Conservation (phyloP, 2,888 invertebrate genomes). For the Philereme vetulata region DNA sequence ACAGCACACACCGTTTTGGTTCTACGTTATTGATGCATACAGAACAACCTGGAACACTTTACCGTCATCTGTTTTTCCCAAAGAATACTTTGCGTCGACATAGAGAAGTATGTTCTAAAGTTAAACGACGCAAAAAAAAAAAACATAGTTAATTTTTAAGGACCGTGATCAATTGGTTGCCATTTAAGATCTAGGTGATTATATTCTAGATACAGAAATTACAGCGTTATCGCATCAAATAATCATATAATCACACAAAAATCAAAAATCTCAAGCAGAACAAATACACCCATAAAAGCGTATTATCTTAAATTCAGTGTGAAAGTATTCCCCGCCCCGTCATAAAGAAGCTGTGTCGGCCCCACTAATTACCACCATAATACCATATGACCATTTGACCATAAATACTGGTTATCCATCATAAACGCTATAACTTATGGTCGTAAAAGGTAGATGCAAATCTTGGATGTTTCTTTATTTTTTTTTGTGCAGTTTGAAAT, state of each 20-base stretch:
- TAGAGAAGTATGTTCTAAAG: no score
- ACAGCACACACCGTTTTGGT: no score
- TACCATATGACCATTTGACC: slow-evolving; percentile 46
- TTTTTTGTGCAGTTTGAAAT: slow-evolving; percentile 9
- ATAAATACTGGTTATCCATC: slow-evolving; percentile 75
- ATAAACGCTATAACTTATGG: slow-evolving; percentile 72
- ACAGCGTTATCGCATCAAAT: slow-evolving; percentile 18
- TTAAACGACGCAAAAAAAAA: no score
- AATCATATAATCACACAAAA: slow-evolving; percentile 20
- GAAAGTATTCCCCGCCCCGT: slow-evolving; percentile 36
- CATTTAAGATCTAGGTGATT: background rate
- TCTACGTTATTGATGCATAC: no score
- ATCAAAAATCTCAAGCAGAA: slow-evolving; percentile 32
- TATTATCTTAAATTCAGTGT: slow-evolving; percentile 38
- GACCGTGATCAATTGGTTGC: no score
- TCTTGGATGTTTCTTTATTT: slow-evolving; percentile 23
- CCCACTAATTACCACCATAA: slow-evolving; percentile 69
- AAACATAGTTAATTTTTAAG: no score
- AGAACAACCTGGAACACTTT: no score
- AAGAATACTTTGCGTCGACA: no score
- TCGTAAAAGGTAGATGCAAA: slow-evolving; percentile 52
- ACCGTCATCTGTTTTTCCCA: no score
- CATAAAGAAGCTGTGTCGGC: slow-evolving; percentile 52
- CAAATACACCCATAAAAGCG: slow-evolving; percentile 36
- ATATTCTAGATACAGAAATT: slow-evolving; percentile 3